Conservation (phyloP, 2,888 invertebrate genomes). For the Drosophila prolongata region DNA sequence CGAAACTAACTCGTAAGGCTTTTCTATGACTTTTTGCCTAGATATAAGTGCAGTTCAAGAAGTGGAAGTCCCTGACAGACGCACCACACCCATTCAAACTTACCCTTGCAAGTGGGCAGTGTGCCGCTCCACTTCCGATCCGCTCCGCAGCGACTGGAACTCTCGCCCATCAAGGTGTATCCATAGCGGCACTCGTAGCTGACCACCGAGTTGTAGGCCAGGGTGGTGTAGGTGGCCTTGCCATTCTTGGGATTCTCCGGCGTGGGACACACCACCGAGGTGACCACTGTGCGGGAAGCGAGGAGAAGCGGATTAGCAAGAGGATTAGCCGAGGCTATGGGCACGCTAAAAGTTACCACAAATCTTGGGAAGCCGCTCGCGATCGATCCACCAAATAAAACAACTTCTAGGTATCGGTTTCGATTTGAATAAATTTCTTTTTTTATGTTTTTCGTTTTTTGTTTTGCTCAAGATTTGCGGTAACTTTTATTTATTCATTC, state of each 20-base stretch:
- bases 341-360: conserved; percentile 72
- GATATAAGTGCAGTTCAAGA: too few species aligned
- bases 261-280: conserved; percentile 96
- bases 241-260: conserved; percentile 97
- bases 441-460: conserved; percentile 22
- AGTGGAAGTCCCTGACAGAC: background rate
- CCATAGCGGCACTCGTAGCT: conserved; percentile 98
- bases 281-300: conserved; percentile 87
- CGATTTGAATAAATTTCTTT: conserved; percentile 23
- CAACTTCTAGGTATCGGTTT: conserved; percentile 56
- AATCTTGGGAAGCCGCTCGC: conserved; percentile 56
- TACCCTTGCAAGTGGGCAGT: conserved; percentile 96
- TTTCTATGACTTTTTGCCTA: too few species aligned
- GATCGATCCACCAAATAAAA: conserved; percentile 67
- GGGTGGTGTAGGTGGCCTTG: conserved; percentile 95
- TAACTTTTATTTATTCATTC: conserved; percentile 81
- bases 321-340: background rate
- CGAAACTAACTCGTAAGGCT: too few species aligned
- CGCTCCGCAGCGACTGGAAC: conserved; percentile 95
- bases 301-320: conserved; percentile 8
- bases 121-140: conserved; percentile 97
- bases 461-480: conserved; percentile 79
- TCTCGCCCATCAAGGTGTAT: conserved; percentile 94
- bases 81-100: conserved; percentile 4
- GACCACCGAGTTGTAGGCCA: conserved; percentile 97